Evolutionary conservation across 2,113 vertebrate species (phyloP).

Genomic region (Carassius auratus): DNA sequence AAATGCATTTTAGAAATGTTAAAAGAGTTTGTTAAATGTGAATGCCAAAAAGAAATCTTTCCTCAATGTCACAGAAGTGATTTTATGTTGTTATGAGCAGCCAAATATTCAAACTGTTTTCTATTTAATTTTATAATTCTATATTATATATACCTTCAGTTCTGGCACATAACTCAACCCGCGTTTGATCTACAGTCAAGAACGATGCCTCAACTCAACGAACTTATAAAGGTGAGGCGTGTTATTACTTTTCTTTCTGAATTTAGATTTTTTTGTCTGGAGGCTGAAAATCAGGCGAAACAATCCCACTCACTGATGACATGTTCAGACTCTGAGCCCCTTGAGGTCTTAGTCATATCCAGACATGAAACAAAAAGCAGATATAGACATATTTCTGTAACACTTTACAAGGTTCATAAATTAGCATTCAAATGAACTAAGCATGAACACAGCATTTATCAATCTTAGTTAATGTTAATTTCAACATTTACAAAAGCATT

Average conservation of each 20-base stretch:
- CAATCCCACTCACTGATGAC: not conserved
- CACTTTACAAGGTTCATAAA: too few species aligned
- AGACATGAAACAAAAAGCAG: not conserved
- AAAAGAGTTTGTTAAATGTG: too few species aligned
- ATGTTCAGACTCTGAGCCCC: not conserved
- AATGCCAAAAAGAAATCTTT: not conserved
- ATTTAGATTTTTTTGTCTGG: not conserved
- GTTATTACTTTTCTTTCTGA: not conserved
- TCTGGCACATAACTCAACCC: not conserved
- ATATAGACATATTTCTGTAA: not conserved
- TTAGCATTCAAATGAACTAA: too few species aligned
- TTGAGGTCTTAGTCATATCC: not conserved
- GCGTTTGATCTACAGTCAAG: not conserved
- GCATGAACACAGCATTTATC: too few species aligned
- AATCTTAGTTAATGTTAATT: too few species aligned
- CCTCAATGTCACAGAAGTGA: not conserved
- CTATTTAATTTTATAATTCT: not conserved
- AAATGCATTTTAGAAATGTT: too few species aligned
- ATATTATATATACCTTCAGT: not conserved
- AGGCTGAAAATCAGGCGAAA: not conserved
- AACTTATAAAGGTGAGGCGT: not conserved
- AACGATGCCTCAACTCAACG: not conserved
- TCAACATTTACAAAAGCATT: too few species aligned
- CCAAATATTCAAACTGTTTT: not conserved
- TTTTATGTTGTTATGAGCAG: not conserved